These are phyloP conservation scores for Penaeus japonicus DNA, from an alignment of 1,140 invertebrate species.

Conservation along the genomic window DNA sequence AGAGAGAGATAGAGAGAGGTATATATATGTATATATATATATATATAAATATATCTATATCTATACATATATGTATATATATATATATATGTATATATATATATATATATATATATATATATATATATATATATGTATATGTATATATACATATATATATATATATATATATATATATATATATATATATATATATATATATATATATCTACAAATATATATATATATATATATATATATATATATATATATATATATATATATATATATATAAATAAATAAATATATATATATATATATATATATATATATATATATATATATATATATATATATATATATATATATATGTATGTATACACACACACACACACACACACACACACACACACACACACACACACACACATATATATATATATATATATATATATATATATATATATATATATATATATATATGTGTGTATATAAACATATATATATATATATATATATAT, in stretches of 20 bases:
- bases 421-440: no score
- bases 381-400: no score
- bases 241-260: background rate
- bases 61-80: background rate
- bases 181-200: background rate
- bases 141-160: background rate
- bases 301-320: background rate
- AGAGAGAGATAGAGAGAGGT: no score
- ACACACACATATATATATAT: no score
- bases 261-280: background rate
- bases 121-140: background rate
- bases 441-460: no score
- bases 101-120: constrained; percentile 8
- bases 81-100: background rate
- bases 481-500: no score
- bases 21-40: no score
- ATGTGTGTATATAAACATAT: no score
- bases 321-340: background rate
- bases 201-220: background rate
- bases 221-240: background rate
- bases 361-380: no score
- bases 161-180: background rate
- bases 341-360: no score
- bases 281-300: background rate
- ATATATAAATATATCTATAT: background rate